Evolutionary conservation across 2,797 vertebrate genomes (phyloP).

Genomic region (Neoniphon sammara): DNA sequence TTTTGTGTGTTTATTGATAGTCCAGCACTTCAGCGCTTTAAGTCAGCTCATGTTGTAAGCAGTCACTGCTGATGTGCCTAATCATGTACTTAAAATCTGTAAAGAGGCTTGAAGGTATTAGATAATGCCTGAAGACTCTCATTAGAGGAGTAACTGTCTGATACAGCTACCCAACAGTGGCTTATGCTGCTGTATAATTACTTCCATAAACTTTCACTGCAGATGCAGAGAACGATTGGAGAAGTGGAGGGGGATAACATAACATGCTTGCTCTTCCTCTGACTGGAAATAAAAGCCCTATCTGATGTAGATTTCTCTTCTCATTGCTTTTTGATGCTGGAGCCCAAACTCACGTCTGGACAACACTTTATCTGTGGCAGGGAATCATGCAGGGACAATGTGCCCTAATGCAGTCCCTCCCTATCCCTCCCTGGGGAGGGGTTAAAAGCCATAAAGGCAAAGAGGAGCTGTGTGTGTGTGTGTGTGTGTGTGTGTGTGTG

Average conservation of each 20-base stretch:
- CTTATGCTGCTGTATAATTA: conserved; percentile 48
- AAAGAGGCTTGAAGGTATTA: conserved; percentile 58
- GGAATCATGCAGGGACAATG: conserved; percentile 36
- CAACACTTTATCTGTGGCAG: conserved; percentile 19
- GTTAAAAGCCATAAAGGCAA: conserved; percentile 41
- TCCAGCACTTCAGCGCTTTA: not conserved
- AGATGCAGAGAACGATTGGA: conserved; percentile 35
- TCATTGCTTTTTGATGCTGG: conserved; percentile 13
- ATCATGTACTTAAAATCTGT: conserved; percentile 54
- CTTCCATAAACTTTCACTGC: conserved; percentile 40
- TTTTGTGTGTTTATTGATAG: conserved; percentile 1
- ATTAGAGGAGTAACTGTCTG: conserved; percentile 46
- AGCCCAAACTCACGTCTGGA: conserved; percentile 3
- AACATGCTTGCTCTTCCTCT: not conserved
- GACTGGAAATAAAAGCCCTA: conserved; percentile 3
- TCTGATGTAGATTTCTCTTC: conserved; percentile 12
- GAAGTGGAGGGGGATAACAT: not conserved
- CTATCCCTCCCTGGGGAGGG: conserved; percentile 6
- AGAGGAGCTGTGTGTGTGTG: conserved; percentile 16
- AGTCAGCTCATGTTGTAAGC: not conserved
- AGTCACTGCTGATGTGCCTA: conserved; percentile 37
- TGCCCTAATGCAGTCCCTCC: conserved; percentile 26
- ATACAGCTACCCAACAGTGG: conserved; percentile 43
- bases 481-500: conserved; percentile 12
- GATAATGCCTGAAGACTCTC: conserved; percentile 47